Evolutionary conservation across 2,888 invertebrate genomes (phyloP).

Genomic region (Schrankia costaestrigalis): DNA sequence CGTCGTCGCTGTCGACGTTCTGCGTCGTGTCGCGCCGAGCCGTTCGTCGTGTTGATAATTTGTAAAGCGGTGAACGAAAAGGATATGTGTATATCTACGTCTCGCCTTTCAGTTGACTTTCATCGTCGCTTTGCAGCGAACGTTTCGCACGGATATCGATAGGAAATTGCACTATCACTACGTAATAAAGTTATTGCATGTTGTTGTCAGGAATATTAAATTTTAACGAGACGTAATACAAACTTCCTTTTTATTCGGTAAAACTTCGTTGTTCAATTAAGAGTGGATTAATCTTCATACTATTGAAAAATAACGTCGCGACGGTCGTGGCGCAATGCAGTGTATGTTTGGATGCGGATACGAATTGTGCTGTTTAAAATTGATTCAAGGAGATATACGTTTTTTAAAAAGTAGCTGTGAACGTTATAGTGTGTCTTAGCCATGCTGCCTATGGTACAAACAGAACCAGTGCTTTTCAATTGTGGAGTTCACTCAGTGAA

Average conservation of each 20-base stretch:
- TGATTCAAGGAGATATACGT: conserved; percentile 53
- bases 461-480: conserved; percentile 68
- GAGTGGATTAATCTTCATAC: conserved; percentile 38
- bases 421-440: conserved; percentile 58
- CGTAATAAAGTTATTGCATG: conserved; percentile 70
- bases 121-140: conserved; percentile 79
- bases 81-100: conserved; percentile 79
- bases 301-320: conserved; percentile 64
- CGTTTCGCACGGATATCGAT: conserved; percentile 77
- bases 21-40: conserved; percentile 39
- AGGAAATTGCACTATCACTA: conserved; percentile 76
- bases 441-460: conserved; percentile 76
- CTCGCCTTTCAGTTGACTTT: conserved; percentile 81
- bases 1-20: conserved; percentile 41
- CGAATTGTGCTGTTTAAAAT: conserved; percentile 63
- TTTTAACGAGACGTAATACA: conserved; percentile 34
- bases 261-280: conserved; percentile 30
- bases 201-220: conserved; percentile 44
- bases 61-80: conserved; percentile 74
- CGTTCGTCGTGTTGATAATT: conserved; percentile 67
- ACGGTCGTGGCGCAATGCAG: conserved; percentile 78
- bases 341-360: conserved; percentile 74
- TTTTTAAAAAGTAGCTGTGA: conserved; percentile 53
- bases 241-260: conserved; percentile 23
- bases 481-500: conserved; percentile 62